Conservation (phyloP, 2,888 invertebrate genomes). For the Lagria hirta region DNA sequence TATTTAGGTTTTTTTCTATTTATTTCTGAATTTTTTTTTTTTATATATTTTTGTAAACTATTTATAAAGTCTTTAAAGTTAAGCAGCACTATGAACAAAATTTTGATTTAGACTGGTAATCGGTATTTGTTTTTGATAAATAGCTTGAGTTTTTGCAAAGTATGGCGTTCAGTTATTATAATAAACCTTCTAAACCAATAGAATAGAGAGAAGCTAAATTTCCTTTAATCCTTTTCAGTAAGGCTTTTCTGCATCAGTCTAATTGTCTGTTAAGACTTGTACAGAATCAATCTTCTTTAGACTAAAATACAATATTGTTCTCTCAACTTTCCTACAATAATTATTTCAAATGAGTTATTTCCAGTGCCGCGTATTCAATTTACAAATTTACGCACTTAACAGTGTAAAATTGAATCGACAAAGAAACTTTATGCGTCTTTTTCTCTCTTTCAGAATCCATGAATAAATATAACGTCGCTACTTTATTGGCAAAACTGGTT, state of each 20-base stretch:
- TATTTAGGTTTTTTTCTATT: too few species aligned
- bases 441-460: slow-evolving; percentile 26
- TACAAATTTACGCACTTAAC: slow-evolving; percentile 38
- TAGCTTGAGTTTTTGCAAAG: too few species aligned
- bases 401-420: slow-evolving; percentile 35
- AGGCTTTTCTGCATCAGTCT: slow-evolving; percentile 20
- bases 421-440: slow-evolving; percentile 26
- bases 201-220: slow-evolving; percentile 14
- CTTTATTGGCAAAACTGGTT: slow-evolving; percentile 23
- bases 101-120: too few species aligned
- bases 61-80: too few species aligned
- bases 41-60: too few species aligned
- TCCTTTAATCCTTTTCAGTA: slow-evolving; percentile 22
- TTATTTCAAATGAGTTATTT: slow-evolving; percentile 40
- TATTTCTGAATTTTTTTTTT: too few species aligned
- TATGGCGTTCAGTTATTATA: slow-evolving; percentile 9
- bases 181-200: slow-evolving; percentile 10
- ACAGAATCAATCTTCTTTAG: slow-evolving; percentile 35
- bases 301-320: slow-evolving; percentile 32
- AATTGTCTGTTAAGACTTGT: slow-evolving; percentile 31
- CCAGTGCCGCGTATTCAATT: slow-evolving; percentile 34
- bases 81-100: too few species aligned
- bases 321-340: slow-evolving; percentile 34
- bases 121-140: too few species aligned
- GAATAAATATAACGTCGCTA: slow-evolving; percentile 28